phyloP scores from a whole-genome alignment of 2,888 invertebrate genomes.

The Chloroclysta siterata region DNA sequence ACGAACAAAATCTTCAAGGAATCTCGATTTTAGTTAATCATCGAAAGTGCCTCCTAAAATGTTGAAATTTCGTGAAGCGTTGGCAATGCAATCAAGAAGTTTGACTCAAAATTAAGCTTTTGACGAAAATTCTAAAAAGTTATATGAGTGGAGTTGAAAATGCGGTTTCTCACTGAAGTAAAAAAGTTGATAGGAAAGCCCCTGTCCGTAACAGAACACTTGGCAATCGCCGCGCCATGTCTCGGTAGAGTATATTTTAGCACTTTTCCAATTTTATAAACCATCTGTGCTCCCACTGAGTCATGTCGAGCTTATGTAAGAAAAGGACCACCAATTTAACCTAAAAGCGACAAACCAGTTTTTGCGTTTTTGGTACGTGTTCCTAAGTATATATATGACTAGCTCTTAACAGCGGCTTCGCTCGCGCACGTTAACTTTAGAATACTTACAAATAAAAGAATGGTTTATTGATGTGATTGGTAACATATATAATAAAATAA shows the following conservation, averaged over 20 bases:
- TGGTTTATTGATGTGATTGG: too few species aligned
- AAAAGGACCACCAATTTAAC: slow-evolving; percentile 24
- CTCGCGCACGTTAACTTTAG: too few species aligned
- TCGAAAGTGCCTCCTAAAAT: slow-evolving; percentile 19
- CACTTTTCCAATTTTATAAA: slow-evolving; percentile 46
- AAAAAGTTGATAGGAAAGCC: slow-evolving; percentile 9
- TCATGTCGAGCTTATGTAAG: slow-evolving; percentile 26
- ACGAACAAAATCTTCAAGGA: slow-evolving; percentile 8
- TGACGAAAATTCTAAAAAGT: slow-evolving; percentile 12
- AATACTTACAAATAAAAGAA: too few species aligned
- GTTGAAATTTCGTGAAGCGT: slow-evolving; percentile 14
- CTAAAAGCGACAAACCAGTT: neutral
- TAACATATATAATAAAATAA: too few species aligned
- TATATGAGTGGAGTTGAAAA: slow-evolving; percentile 3
- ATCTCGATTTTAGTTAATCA: slow-evolving; percentile 19
- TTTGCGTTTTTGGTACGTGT: too few species aligned
- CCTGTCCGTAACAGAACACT: slow-evolving; percentile 23
- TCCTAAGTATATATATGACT: too few species aligned
- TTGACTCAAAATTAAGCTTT: slow-evolving; percentile 22
- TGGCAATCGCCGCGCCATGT: slow-evolving; percentile 20
- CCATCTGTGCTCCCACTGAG: slow-evolving; percentile 38
- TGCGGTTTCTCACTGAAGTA: slow-evolving; percentile 5
- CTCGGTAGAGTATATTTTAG: slow-evolving; percentile 26
- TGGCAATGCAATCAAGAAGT: slow-evolving; percentile 32
- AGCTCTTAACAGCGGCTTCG: too few species aligned